These are phyloP conservation scores for Oriolus oriolus DNA, from an alignment of 2,113 vertebrate genomes.

Conservation along the genomic window DNA sequence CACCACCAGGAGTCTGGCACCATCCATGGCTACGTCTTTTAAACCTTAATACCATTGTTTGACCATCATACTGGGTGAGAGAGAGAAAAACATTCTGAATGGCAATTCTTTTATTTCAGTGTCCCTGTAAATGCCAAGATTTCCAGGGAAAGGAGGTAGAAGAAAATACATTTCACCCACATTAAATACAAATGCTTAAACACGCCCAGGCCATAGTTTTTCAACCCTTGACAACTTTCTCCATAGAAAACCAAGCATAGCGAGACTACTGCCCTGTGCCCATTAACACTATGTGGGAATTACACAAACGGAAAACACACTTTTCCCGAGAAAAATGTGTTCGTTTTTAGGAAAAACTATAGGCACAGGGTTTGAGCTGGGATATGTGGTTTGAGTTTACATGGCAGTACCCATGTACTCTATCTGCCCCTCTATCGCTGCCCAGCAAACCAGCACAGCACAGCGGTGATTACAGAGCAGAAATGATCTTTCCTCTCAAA, in stretches of 20 bases:
- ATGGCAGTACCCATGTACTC: accelerated
- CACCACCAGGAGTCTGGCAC: not conserved
- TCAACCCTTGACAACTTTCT: not conserved
- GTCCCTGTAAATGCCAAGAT: not conserved
- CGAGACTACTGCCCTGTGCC: not conserved
- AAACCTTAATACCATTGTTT: not conserved
- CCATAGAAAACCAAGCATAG: not conserved
- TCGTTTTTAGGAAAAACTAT: not conserved
- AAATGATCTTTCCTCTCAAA: not conserved
- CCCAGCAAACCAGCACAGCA: not conserved
- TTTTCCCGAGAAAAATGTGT: not conserved
- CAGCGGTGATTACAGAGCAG: not conserved
- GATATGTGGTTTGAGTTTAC: accelerated
- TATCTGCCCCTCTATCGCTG: too few relatives aligned
- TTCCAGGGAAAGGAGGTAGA: not conserved
- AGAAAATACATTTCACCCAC: not conserved
- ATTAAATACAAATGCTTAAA: not conserved
- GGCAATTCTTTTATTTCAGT: not conserved
- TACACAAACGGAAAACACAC: not conserved
- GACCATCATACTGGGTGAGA: not conserved
- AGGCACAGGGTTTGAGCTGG: too few relatives aligned
- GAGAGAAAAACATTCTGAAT: not conserved
- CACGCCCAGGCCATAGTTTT: not conserved
- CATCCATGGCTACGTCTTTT: not conserved
- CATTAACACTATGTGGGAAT: not conserved